These are phyloP conservation scores for Phalacrocorax pelagicus DNA, from an alignment of 2,113 vertebrate species.

Conservation along the genomic window DNA sequence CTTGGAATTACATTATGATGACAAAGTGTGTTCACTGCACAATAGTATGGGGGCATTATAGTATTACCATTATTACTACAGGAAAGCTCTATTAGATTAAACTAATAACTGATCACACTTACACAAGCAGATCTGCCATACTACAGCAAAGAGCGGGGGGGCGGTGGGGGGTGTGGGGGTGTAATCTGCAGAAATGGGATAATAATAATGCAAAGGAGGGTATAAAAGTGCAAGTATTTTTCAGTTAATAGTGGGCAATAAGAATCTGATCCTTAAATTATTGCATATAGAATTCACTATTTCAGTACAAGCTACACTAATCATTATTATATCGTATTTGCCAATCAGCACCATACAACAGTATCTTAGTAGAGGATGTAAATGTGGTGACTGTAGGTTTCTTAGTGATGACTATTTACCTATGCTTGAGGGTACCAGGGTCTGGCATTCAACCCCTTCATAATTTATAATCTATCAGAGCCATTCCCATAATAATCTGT, in stretches of 20 bases:
- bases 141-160: background rate
- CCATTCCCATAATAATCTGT: background rate
- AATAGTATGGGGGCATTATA: background rate
- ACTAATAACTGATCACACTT: background rate
- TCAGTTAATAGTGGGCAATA: background rate
- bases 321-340: background rate
- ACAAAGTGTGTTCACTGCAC: background rate
- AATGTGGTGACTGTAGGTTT: background rate
- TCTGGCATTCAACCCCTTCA: background rate
- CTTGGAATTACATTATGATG: background rate
- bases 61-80: background rate
- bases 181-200: background rate
- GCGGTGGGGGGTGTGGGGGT: too few relatives aligned
- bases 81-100: background rate
- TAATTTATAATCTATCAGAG: background rate
- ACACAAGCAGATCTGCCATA: accelerated
- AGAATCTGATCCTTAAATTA: background rate
- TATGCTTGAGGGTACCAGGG: background rate
- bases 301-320: background rate
- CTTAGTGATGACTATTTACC: background rate
- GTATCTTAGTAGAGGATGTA: background rate
- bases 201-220: background rate
- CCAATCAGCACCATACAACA: background rate
- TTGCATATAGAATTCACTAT: background rate
- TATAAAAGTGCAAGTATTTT: background rate